A percentile compares a stretch with the other conserved stretches of the same genome.
Evolutionary conservation across 2,888 invertebrate species (phyloP).

Genomic region (Drosophila maculinotata): DNA sequence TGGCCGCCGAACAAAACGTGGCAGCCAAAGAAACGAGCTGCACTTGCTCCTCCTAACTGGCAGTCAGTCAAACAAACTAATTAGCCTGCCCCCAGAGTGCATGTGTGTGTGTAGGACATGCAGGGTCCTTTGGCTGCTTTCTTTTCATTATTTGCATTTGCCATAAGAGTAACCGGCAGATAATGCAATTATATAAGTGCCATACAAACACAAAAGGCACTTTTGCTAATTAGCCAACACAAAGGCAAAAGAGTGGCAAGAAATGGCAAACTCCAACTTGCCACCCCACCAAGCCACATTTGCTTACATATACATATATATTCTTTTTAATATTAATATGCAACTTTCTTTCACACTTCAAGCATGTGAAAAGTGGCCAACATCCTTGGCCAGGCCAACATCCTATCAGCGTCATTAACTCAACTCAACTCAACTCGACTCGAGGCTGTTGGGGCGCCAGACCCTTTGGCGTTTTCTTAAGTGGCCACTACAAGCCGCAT

Average conservation of each 20-base stretch:
- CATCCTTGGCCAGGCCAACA: constrained; percentile 18
- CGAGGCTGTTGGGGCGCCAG: constrained; percentile 3
- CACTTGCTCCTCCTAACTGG: constrained; percentile 39
- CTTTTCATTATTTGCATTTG: constrained; percentile 75
- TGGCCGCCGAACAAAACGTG: constrained; percentile 32
- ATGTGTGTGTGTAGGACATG: constrained; percentile 31
- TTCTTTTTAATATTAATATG: constrained; percentile 25
- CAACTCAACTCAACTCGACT: not conserved
- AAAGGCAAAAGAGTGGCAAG: constrained; percentile 53
- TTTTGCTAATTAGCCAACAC: constrained; percentile 74
- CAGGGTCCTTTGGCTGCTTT: constrained; percentile 60
- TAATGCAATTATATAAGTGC: constrained; percentile 79
- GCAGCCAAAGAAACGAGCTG: constrained; percentile 62
- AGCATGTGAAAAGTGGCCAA: constrained; percentile 20
- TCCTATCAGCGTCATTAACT: constrained; percentile 8
- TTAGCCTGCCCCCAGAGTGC: constrained; percentile 56
- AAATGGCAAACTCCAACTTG: constrained; percentile 38
- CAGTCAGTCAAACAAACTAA: constrained; percentile 71
- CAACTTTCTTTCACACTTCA: constrained; percentile 65
- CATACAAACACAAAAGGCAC: constrained; percentile 63
- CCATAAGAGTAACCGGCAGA: constrained; percentile 65
- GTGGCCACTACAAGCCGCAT: constrained; percentile 52
- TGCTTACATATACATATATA: not conserved
- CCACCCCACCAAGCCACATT: constrained; percentile 3
- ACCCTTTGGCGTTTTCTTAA: constrained; percentile 51